Conservation (phyloP, 2,113 vertebrate genomes). For the Pampusana beccarii region DNA sequence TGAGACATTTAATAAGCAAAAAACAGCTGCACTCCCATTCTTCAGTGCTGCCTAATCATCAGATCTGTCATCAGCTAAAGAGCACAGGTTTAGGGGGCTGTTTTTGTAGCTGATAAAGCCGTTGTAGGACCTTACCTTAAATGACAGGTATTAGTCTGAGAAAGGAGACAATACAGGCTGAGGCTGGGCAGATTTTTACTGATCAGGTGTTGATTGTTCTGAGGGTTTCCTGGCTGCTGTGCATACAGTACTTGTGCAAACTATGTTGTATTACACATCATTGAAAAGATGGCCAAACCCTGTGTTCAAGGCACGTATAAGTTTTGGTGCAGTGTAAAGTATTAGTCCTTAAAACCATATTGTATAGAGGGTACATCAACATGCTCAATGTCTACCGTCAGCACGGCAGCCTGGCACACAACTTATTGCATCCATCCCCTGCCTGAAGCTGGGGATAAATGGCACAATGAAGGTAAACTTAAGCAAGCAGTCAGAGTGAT, state of each 20-base stretch:
- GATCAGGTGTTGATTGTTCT: not conserved
- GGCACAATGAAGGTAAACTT: conserved; percentile 34
- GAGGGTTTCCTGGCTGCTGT: not conserved
- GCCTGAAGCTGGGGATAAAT: conserved; percentile 8
- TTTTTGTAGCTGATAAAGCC: not conserved
- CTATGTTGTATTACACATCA: not conserved
- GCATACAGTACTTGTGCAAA: not conserved
- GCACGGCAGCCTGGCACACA: not conserved
- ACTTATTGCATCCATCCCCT: not conserved
- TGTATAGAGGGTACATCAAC: not conserved
- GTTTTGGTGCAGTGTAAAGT: not conserved
- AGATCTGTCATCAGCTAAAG: not conserved
- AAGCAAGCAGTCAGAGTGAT: not conserved
- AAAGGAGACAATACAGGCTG: not conserved
- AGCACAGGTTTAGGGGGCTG: not conserved
- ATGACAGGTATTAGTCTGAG: not conserved
- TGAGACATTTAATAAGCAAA: conserved; percentile 1
- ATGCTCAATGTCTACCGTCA: not conserved
- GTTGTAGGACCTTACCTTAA: not conserved
- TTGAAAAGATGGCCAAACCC: not conserved
- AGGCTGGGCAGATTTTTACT: not conserved
- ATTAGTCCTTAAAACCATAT: not conserved
- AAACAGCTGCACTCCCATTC: conserved; percentile 5
- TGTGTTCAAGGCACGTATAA: not conserved
- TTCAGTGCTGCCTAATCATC: not conserved